A percentile compares a stretch with the other conserved stretches of the same genome.
These are phyloP conservation scores for Campoplex nolae DNA, from an alignment of 2,888 invertebrate genomes.

Conservation along the genomic window DNA sequence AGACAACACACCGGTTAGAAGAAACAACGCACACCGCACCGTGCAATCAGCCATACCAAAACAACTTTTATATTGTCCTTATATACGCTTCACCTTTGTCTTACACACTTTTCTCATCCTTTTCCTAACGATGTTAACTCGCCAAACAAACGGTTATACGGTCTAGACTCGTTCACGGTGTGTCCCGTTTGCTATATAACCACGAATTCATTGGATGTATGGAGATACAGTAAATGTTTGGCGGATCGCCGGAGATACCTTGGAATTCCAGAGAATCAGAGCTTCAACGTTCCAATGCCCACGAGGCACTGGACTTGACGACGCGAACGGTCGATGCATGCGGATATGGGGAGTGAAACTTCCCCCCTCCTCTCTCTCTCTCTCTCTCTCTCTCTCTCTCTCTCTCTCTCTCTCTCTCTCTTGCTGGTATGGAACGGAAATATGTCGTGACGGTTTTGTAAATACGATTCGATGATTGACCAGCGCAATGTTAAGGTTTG, in stretches of 20 bases:
- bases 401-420: conserved; percentile 31
- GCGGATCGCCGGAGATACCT: conserved; percentile 54
- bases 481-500: conserved; percentile 1
- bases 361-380: background rate
- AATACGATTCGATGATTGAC: conserved; percentile 35
- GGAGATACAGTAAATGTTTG: conserved; percentile 15
- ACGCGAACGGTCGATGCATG: background rate
- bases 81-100: background rate
- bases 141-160: background rate
- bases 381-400: conserved; percentile 41
- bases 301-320: background rate
- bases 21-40: background rate
- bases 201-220: conserved; percentile 29
- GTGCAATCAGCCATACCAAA: conserved; percentile 12
- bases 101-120: background rate
- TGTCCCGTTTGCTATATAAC: background rate
- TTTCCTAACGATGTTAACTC: background rate
- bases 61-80: conserved; percentile 15
- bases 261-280: conserved; percentile 54
- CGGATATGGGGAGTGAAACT: background rate
- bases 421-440: conserved; percentile 40
- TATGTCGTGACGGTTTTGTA: conserved; percentile 40
- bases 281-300: conserved; percentile 11
- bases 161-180: conserved; percentile 12
- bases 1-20: conserved; percentile 3